These are phyloP conservation scores for Hyppa rectilinea DNA, from an alignment of 2,888 invertebrate genomes.

Conservation along the genomic window DNA sequence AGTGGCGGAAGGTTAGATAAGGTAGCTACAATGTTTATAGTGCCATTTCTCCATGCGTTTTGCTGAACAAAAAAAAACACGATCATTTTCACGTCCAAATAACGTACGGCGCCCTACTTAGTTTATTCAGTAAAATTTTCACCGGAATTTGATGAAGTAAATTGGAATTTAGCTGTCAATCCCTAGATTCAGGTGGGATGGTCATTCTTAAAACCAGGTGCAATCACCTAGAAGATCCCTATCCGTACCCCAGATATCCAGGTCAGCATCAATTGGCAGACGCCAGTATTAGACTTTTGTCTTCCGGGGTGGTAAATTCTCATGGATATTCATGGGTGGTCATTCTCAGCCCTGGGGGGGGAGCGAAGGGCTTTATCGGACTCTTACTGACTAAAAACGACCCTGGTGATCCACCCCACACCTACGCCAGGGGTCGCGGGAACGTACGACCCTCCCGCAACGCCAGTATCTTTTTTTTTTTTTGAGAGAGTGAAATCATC, in stretches of 20 bases:
- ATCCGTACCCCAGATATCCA: not conserved
- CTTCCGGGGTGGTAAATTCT: too few species aligned
- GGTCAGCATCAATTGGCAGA: not conserved
- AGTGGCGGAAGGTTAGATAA: constrained; percentile 21
- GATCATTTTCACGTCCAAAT: not conserved
- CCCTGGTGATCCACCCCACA: too few species aligned
- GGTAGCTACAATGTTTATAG: not conserved
- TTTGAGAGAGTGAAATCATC: too few species aligned
- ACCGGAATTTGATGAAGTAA: not conserved
- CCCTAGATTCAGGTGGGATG: not conserved
- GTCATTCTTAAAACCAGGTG: not conserved
- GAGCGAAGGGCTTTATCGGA: too few species aligned
- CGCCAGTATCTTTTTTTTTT: too few species aligned
- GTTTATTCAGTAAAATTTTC: not conserved
- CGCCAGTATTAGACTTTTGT: too few species aligned
- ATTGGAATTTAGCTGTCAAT: not conserved
- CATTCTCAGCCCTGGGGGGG: too few species aligned
- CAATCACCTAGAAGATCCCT: not conserved
- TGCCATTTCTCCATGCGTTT: not conserved
- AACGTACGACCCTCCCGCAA: too few species aligned
- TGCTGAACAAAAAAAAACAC: not conserved
- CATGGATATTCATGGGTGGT: too few species aligned
- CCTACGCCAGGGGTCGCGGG: too few species aligned
- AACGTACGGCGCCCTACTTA: not conserved
- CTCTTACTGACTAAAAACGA: too few species aligned